A percentile compares a stretch with the other conserved stretches of the same genome.
Evolutionary conservation across 30 jellyfish, hydroid and myxozoan genomes (phyloP).

Genomic region (Aurelia coerulea): DNA sequence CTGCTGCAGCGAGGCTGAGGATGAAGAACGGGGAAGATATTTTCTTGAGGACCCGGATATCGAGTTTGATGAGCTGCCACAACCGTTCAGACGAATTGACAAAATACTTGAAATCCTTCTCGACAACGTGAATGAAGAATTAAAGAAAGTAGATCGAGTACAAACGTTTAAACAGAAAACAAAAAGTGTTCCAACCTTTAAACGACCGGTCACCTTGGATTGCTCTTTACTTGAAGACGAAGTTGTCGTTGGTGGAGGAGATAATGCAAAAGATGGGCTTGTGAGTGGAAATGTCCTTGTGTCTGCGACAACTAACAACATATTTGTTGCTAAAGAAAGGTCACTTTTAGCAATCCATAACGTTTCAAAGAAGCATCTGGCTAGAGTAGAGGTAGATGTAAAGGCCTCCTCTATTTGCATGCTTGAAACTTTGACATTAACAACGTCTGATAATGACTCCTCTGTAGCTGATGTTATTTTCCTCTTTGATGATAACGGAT

Average conservation of each 20-base stretch:
- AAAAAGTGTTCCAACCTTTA: slow-evolving; percentile 25
- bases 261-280: not conserved
- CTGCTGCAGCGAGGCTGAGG: slow-evolving; percentile 51
- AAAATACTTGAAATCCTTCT: slow-evolving; percentile 15
- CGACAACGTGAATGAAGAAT: slow-evolving; percentile 29
- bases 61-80: slow-evolving; percentile 66
- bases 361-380: slow-evolving; percentile 15
- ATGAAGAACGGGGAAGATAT: slow-evolving; percentile 38
- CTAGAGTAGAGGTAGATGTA: not conserved
- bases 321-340: slow-evolving; percentile 31
- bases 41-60: slow-evolving; percentile 43
- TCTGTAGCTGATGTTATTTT: not conserved
- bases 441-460: not conserved
- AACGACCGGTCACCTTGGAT: slow-evolving; percentile 1
- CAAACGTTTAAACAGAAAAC: slow-evolving; percentile 9
- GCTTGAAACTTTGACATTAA: slow-evolving; percentile 20
- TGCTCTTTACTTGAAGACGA: slow-evolving; percentile 17
- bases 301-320: slow-evolving; percentile 7
- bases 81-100: slow-evolving; percentile 50
- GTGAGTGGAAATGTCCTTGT: not conserved
- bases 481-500: slow-evolving; percentile 31
- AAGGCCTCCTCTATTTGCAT: not conserved
- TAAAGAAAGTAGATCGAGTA: slow-evolving; percentile 33
- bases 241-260: not conserved
- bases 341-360: slow-evolving; percentile 2